These are phyloP conservation scores for Serrognathus titanus DNA, from an alignment of 2,888 invertebrate species.

Conservation along the genomic window DNA sequence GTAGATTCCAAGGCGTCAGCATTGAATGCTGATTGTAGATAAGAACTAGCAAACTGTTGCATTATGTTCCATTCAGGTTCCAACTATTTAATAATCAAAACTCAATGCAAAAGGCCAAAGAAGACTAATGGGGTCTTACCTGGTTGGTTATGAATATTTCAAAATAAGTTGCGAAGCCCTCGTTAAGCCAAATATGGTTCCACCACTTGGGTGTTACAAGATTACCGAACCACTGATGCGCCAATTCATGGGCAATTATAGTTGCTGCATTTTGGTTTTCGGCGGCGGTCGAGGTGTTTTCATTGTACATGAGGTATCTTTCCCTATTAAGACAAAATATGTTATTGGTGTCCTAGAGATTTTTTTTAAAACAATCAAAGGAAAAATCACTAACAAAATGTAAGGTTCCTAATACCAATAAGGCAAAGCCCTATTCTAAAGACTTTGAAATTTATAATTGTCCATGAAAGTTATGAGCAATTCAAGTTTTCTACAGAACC, in stretches of 20 bases:
- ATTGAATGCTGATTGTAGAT: slow-evolving; percentile 41
- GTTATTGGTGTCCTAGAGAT: no score
- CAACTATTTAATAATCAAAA: slow-evolving; percentile 20
- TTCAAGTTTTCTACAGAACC: no score
- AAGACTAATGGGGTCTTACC: slow-evolving; percentile 5
- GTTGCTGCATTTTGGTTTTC: slow-evolving; percentile 33
- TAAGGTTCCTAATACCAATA: no score
- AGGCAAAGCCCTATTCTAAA: no score
- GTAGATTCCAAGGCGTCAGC: slow-evolving; percentile 49
- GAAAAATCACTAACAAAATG: no score
- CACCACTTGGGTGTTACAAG: slow-evolving; percentile 46
- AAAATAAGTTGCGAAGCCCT: slow-evolving; percentile 56
- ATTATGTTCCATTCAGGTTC: slow-evolving; percentile 46
- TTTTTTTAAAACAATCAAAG: neutral
- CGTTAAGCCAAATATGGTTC: slow-evolving; percentile 48
- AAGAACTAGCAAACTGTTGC: slow-evolving; percentile 48
- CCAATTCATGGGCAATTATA: slow-evolving; percentile 54
- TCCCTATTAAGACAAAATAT: slow-evolving; percentile 1
- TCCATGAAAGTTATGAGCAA: no score
- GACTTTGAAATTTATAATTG: no score
- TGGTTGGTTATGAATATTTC: slow-evolving; percentile 46
- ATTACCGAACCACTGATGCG: slow-evolving; percentile 56
- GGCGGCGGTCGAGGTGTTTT: slow-evolving; percentile 5
- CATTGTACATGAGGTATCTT: slow-evolving; percentile 15
- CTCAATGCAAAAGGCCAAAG: neutral